Evolutionary conservation across 2,113 vertebrate genomes (phyloP), one percentile per base, ranked within the genome.

Genomic region (Panthera uncia): DNA sequence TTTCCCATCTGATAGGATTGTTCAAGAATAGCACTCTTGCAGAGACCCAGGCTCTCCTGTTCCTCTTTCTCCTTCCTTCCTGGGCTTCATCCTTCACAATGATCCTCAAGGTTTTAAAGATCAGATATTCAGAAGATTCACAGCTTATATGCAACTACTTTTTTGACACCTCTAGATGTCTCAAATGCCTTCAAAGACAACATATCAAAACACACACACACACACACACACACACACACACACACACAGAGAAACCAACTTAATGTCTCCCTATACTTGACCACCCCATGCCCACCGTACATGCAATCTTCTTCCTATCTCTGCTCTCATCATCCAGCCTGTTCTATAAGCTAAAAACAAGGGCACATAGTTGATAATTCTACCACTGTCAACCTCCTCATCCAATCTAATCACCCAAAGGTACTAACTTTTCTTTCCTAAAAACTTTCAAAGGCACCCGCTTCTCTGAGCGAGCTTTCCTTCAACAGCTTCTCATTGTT

Each of bases 61-160:
- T 13, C 13, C 11, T 82, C 33, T 21, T 63, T 29, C 15, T 76
- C 21, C 25, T 91, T 61, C 48, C 18, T 63, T 95, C 19, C 8
- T 5, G 31, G 21, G 3, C 3, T 92, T 86, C 25, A 15, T 25
- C 31, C 33, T 93, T 92, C 61, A 52, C 4, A 50, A 69, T 15
- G 10, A 92, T 48, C n/a, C 19, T 88, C n/a, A 88, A 61, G 36
- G 18, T 25, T 86, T 83, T 89, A 68, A 41, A 48, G 12, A 78
- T 6, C 8, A 94, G 50, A n/a, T 38, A 89, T 33, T 93, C 10
- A 84, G 81, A 88, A 76, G 76, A 89, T 33, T 65, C 11, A n/a
- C 16, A 73, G 13, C 33, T 89, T 82, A 50, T 18, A 89, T 55
- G 7, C 45, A 36, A 33, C 10, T 33, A 11, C 1, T 19, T 71